Conservation (phyloP, 2,888 invertebrate species). For the Idaea straminata region DNA sequence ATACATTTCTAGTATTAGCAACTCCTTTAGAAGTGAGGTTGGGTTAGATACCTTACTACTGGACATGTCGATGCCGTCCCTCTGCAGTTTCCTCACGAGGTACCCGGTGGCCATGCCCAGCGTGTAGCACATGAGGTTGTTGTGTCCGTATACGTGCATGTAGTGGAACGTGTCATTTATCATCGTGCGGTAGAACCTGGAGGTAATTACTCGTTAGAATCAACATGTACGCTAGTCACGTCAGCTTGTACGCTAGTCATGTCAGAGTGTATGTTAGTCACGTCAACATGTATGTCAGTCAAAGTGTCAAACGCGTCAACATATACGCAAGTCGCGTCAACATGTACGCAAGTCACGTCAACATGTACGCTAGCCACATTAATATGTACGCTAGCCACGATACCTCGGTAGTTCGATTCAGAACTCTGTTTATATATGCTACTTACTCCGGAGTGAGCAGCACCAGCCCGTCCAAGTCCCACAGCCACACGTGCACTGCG, state of each 20-base stretch:
- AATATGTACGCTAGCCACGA: no score
- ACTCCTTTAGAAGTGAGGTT: neutral
- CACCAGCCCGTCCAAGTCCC: conserved; percentile 34
- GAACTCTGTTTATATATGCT: neutral
- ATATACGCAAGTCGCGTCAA: no score
- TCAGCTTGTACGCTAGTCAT: no score
- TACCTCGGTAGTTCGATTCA: no score
- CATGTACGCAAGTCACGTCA: no score
- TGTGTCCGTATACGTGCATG: conserved; percentile 41
- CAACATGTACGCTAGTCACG: no score
- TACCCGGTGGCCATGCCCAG: conserved; percentile 40
- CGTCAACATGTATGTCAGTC: no score
- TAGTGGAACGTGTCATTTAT: conserved; percentile 30
- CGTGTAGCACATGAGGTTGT: conserved; percentile 39
- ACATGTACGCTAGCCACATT: no score
- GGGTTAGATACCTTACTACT: conserved; percentile 21
- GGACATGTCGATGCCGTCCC: conserved; percentile 15
- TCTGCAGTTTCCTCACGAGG: conserved; percentile 25
- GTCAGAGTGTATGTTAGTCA: no score
- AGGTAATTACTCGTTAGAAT: neutral
- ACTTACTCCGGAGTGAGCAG: conserved; percentile 35
- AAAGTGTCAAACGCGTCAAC: no score
- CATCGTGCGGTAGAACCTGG: conserved; percentile 25
- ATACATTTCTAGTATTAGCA: neutral
- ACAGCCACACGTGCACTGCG: conserved; percentile 31